Percentiles rank a stretch among this genome's conserved stretches.
Evolutionary conservation across 2,797 vertebrate species (phyloP).

Genomic region (Anguilla obscura): DNA sequence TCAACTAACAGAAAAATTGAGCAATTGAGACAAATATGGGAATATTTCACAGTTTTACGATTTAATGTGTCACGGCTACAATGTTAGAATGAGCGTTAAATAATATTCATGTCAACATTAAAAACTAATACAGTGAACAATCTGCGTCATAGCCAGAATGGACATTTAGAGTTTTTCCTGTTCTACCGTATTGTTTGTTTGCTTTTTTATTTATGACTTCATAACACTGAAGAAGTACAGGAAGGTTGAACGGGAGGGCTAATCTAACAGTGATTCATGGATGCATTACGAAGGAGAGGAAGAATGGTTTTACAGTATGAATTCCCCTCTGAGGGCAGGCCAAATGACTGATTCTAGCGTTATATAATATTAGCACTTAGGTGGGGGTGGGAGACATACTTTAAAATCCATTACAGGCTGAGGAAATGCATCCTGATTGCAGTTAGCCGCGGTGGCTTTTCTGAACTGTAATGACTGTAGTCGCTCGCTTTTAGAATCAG

Average conservation of each 20-base stretch:
- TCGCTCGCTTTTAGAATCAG: background rate
- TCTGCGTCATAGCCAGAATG: background rate
- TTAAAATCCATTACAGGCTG: background rate
- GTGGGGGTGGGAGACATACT: background rate
- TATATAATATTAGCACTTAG: background rate
- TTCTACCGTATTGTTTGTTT: background rate
- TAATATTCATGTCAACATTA: constrained; percentile 2
- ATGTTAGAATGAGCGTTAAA: no score
- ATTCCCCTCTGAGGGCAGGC: background rate
- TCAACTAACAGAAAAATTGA: constrained; percentile 6
- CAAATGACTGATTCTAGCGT: background rate
- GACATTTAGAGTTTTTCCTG: background rate
- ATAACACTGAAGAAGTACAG: background rate
- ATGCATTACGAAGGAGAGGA: background rate
- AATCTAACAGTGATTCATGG: background rate
- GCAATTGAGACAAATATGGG: constrained; percentile 16
- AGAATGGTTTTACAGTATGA: background rate
- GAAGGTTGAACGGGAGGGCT: background rate
- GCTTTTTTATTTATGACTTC: background rate
- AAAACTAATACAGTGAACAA: background rate
- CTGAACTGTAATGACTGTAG: background rate
- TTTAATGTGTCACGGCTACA: background rate
- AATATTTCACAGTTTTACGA: background rate
- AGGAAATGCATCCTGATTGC: background rate
- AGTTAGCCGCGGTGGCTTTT: background rate